Conservation (phyloP, 2,888 invertebrate species). For the Caenorhabditis uteleia region DNA sequence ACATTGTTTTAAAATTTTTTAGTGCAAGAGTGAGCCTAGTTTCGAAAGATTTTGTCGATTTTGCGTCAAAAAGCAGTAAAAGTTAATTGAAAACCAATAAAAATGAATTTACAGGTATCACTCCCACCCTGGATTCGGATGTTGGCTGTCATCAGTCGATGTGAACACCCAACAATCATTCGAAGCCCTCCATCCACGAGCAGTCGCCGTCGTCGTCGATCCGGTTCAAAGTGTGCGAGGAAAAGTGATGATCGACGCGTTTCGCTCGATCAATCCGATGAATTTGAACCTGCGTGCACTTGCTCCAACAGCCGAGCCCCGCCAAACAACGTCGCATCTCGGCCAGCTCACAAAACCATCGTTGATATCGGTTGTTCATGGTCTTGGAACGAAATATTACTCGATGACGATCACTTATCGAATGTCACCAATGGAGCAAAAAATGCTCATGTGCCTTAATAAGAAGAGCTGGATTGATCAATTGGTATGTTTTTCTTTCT, state of each 20-base stretch:
- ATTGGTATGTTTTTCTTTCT: slow-evolving; percentile 15
- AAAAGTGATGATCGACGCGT: slow-evolving; percentile 62
- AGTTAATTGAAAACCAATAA: too few species aligned
- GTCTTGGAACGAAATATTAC: slow-evolving; percentile 57
- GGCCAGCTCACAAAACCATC: slow-evolving; percentile 47
- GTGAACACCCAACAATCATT: slow-evolving; percentile 71
- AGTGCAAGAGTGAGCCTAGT: too few species aligned
- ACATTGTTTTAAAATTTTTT: too few species aligned
- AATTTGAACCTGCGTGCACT: slow-evolving; percentile 29
- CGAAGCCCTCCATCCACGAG: slow-evolving; percentile 88
- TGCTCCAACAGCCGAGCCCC: slow-evolving; percentile 56
- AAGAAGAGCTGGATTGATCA: slow-evolving; percentile 56
- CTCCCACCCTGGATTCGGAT: slow-evolving; percentile 99
- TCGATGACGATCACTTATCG: slow-evolving; percentile 53
- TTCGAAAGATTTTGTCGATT: too few species aligned
- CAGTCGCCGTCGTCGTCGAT: slow-evolving; percentile 98
- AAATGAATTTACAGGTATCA: too few species aligned
- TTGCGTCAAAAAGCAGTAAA: too few species aligned
- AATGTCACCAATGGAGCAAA: slow-evolving; percentile 51
- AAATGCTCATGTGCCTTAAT: slow-evolving; percentile 57
- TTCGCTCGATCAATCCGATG: slow-evolving; percentile 53
- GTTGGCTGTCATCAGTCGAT: slow-evolving; percentile 96
- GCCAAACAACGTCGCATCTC: slow-evolving; percentile 48
- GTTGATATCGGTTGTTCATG: slow-evolving; percentile 49
- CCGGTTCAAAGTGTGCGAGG: slow-evolving; percentile 99